Evolutionary conservation across 2,888 invertebrate species (phyloP), one percentile per base, ranked within the genome.

Genomic region (Dicyrtoma fusca): DNA sequence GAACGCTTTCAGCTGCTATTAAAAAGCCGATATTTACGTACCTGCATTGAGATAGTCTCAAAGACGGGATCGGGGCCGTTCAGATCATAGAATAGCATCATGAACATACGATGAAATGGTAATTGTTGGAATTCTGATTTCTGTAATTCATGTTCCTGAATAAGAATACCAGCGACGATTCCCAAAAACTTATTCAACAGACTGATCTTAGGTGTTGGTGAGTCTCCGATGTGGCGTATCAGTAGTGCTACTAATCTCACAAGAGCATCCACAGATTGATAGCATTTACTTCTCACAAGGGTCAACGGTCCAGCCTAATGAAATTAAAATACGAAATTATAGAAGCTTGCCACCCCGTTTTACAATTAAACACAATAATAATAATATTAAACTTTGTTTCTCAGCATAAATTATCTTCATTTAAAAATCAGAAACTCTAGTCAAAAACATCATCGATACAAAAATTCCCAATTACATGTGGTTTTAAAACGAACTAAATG

Each of bases 41-140:
- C 90, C 86, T 92, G 95, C 84, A 92, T 94, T 85, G 95, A 97
- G 82, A 99, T 92, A 66, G 94, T 91, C 84, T 99, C 98, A 65
- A 98, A 86, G 13, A 96, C 91, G 0, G 93, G 91, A 83, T 97
- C 97, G 0, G 95, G 93, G 77, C 92, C 91, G 83, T 95, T 97
- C 82, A 99, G 88, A 83, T 99, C 99, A 75, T 97, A 88, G 85
- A 98, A 98, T 57, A 99, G 88, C 89, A 97, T 95, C 75, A 98
- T 92, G 81, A 99, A 91, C 77, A 99, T 91, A 64, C 99, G 89
- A 83, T 99, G 97, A 85, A 98, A 99, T 0, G 99, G 97, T 82
- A 99, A 86, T 84, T 98, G 97, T 82, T 98, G 97, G 86, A 99
- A 99, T 76, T 93, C 94, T 0, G 89, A 88, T 72, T 90, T 89